Percentiles rank a stretch among this genome's conserved stretches.
These are phyloP conservation scores for Alauda arvensis DNA, from an alignment of 2,797 vertebrate genomes.

Conservation along the genomic window DNA sequence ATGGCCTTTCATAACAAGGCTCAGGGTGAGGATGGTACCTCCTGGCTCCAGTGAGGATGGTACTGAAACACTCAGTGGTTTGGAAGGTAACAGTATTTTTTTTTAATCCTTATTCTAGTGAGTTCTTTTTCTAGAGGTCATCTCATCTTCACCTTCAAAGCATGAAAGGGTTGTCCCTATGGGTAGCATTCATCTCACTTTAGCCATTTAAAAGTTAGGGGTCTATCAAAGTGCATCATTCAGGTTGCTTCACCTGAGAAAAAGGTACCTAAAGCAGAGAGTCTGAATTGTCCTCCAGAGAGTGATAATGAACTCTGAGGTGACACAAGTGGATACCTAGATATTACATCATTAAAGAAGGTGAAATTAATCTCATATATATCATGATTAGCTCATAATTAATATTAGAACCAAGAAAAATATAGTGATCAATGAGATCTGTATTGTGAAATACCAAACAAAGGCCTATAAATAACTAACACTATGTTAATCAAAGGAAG, in stretches of 20 bases:
- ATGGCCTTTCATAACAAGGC: background rate
- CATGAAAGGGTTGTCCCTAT: background rate
- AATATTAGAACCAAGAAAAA: conserved; percentile 14
- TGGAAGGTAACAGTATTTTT: background rate
- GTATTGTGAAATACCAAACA: background rate
- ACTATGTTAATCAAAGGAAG: background rate
- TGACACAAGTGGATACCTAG: background rate
- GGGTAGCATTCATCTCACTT: conserved; percentile 14
- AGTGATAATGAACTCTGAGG: conserved; percentile 13
- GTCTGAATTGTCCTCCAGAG: conserved; percentile 21
- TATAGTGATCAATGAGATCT: background rate
- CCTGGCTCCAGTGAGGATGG: background rate
- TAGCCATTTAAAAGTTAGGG: conserved; percentile 7
- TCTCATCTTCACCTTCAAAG: background rate
- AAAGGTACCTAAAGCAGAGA: background rate
- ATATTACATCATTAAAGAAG: conserved; percentile 13
- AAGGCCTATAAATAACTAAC: background rate
- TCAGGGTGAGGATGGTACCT: background rate
- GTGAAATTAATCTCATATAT: background rate
- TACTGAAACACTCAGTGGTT: background rate
- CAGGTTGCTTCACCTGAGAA: conserved; percentile 11
- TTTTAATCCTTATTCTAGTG: background rate
- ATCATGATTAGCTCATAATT: background rate
- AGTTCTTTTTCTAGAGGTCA: background rate
- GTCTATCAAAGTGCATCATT: background rate